Evolutionary conservation across 1,140 invertebrate species (phyloP).

Genomic region (Pogonus chalceus): DNA sequence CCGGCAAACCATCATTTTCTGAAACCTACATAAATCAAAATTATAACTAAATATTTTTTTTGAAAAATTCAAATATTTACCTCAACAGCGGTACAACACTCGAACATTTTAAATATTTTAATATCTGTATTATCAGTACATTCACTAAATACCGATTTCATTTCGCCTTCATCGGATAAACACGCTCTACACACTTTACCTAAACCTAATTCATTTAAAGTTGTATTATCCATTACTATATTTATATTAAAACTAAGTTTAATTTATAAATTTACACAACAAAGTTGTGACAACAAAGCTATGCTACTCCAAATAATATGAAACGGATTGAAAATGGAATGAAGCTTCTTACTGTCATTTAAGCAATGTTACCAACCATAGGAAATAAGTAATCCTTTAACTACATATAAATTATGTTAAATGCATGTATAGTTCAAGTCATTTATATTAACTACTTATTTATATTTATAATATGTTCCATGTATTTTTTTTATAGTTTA

Average conservation of each 20-base stretch:
- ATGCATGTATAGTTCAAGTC: no score
- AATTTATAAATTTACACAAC: neutral
- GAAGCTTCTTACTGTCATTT: no score
- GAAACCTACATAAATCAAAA: neutral
- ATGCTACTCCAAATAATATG: neutral
- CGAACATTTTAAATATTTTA: neutral
- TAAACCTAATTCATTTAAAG: neutral
- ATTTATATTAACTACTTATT: no score
- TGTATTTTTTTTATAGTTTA: no score
- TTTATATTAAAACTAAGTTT: neutral
- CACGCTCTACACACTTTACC: neutral
- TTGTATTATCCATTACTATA: neutral
- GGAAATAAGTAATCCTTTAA: no score
- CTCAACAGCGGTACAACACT: neutral
- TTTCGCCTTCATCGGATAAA: neutral
- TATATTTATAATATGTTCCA: no score
- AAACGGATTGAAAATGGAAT: neutral
- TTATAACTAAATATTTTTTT: constrained; percentile 2
- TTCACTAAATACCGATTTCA: constrained; percentile 23
- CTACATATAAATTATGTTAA: no score
- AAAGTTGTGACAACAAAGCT: neutral
- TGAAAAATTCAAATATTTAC: neutral
- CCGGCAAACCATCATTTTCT: neutral
- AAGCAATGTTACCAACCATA: no score
- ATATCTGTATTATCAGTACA: constrained; percentile 14